Evolutionary conservation across 1,140 invertebrate genomes (phyloP).

Genomic region (Trinorchestia longiramus): DNA sequence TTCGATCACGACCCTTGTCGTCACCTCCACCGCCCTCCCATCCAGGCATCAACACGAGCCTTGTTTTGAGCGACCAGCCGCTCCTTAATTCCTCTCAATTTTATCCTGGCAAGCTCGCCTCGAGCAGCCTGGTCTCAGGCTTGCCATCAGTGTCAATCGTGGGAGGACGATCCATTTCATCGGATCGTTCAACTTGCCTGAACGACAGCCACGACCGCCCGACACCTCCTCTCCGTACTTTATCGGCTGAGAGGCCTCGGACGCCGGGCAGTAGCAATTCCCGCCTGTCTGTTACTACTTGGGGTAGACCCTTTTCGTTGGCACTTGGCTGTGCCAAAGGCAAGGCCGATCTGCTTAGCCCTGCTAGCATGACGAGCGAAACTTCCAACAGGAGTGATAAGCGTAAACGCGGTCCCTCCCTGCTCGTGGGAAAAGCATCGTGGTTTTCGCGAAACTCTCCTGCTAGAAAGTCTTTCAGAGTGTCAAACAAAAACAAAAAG

Average conservation of each 20-base stretch:
- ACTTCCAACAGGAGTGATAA: constrained; percentile 61
- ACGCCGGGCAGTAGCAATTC: constrained; percentile 58
- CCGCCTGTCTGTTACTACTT: constrained; percentile 61
- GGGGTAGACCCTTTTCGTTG: constrained; percentile 63
- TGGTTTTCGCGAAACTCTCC: constrained; percentile 62
- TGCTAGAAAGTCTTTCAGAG: constrained; percentile 58
- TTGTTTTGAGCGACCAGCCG: constrained; percentile 64
- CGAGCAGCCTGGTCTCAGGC: constrained; percentile 56
- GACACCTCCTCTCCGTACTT: constrained; percentile 61
- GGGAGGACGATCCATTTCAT: constrained; percentile 59
- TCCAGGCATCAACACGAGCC: constrained; percentile 60
- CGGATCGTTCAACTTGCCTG: constrained; percentile 61
- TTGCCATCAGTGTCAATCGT: constrained; percentile 58
- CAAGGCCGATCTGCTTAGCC: constrained; percentile 62
- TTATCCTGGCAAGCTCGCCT: constrained; percentile 62
- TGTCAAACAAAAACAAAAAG: constrained; percentile 49
- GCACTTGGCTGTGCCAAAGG: constrained; percentile 60
- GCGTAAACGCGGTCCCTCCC: constrained; percentile 59
- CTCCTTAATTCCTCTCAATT: constrained; percentile 66
- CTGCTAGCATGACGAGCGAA: constrained; percentile 65
- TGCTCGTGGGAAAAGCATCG: constrained; percentile 61
- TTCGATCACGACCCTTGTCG: constrained; percentile 56
- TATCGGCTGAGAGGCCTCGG: constrained; percentile 63
- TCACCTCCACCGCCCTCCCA: constrained; percentile 59
- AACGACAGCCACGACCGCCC: constrained; percentile 62